Evolutionary conservation across 1,140 invertebrate species (phyloP).

Genomic region (Danaus melanippus): DNA sequence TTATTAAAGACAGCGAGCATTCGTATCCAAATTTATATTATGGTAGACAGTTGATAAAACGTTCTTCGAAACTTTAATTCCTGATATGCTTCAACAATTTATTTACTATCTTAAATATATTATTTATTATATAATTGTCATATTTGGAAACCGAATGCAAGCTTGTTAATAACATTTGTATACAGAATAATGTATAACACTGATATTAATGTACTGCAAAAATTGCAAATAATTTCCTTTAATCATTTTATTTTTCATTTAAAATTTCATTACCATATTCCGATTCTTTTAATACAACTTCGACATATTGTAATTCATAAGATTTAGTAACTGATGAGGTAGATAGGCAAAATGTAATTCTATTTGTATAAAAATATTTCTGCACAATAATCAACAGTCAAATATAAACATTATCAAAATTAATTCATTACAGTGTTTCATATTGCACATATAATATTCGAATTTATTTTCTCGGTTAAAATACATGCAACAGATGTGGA

Average conservation of each 20-base stretch:
- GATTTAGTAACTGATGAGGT: constrained; percentile 56
- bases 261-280: constrained; percentile 9
- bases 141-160: constrained; percentile 7
- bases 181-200: neutral
- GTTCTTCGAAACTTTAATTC: too few species aligned
- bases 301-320: constrained; percentile 24
- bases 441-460: constrained; percentile 52
- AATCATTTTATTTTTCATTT: constrained; percentile 3
- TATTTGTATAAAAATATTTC: constrained; percentile 70
- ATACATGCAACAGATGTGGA: constrained; percentile 20
- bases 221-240: neutral
- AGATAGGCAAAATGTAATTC: constrained; percentile 55
- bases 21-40: constrained; percentile 3
- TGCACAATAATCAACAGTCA: constrained; percentile 68
- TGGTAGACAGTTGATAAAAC: neutral
- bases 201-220: constrained; percentile 7
- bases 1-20: constrained; percentile 6
- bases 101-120: too few species aligned
- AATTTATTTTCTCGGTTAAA: constrained; percentile 33
- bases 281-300: constrained; percentile 16
- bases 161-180: constrained; percentile 6
- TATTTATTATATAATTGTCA: too few species aligned
- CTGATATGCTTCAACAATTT: too few species aligned
- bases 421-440: constrained; percentile 54
- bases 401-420: constrained; percentile 70